Evolutionary conservation across 2,113 vertebrate genomes (phyloP).

Genomic region (Mugil cephalus): DNA sequence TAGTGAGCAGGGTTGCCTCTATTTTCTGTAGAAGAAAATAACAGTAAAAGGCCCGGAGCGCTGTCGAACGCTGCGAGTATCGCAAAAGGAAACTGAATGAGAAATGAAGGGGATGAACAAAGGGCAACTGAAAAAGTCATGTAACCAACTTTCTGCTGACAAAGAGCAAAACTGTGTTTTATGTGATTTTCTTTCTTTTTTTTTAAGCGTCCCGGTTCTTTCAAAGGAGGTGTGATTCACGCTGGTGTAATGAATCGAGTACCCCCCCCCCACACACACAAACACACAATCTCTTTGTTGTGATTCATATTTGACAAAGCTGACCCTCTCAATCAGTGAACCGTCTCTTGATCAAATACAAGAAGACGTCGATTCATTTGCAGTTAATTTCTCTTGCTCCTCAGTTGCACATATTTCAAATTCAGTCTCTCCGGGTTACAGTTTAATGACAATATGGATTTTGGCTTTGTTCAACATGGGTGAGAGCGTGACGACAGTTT

Average conservation of each 20-base stretch:
- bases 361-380: not conserved
- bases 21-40: slow-evolving; percentile 25
- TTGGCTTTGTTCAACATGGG: slow-evolving; percentile 5
- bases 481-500: slow-evolving; percentile 7
- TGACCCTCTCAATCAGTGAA: slow-evolving; percentile 13
- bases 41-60: slow-evolving; percentile 29
- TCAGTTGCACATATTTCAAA: not conserved
- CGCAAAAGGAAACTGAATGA: slow-evolving; percentile 13
- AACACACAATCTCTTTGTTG: slow-evolving; percentile 25
- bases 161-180: slow-evolving; percentile 12
- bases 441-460: slow-evolving; percentile 17
- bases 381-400: slow-evolving; percentile 19
- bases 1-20: slow-evolving; percentile 13
- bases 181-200: not conserved
- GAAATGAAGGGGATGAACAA: slow-evolving; percentile 12
- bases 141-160: not conserved
- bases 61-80: slow-evolving; percentile 22
- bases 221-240: not conserved
- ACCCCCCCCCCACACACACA: not conserved
- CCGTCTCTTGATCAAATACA: not conserved
- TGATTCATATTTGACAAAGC: slow-evolving; percentile 49
- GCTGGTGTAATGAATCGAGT: slow-evolving; percentile 18
- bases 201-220: not conserved
- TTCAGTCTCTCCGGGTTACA: not conserved
- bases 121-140: slow-evolving; percentile 31